Conservation (phyloP, 2,797 vertebrate species). For the Austrolebias charrua region DNA sequence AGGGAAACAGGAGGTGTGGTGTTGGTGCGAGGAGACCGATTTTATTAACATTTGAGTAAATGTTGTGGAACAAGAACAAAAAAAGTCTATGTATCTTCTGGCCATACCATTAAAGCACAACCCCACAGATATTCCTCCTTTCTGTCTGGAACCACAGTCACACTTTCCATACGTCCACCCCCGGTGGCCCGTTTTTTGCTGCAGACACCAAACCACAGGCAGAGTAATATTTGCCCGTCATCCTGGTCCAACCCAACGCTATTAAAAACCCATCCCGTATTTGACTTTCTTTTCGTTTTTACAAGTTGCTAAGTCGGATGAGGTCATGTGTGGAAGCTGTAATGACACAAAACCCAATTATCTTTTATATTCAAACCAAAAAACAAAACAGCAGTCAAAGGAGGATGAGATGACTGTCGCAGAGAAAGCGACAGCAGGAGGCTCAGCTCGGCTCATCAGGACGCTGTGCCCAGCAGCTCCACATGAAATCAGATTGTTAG, state of each 20-base stretch:
- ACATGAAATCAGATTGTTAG: constrained; percentile 30
- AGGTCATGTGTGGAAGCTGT: constrained; percentile 45
- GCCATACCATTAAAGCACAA: constrained; percentile 46
- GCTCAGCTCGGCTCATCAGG: constrained; percentile 25
- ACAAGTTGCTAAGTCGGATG: constrained; percentile 44
- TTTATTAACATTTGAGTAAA: constrained; percentile 3
- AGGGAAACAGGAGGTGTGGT: constrained; percentile 27
- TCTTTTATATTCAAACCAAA: constrained; percentile 32
- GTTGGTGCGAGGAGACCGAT: constrained; percentile 9
- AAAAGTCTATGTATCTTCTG: constrained; percentile 9
- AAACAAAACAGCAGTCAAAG: constrained; percentile 10
- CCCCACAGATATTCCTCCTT: constrained; percentile 26
- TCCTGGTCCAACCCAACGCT: constrained; percentile 27
- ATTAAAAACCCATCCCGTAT: constrained; percentile 13
- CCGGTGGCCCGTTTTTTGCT: constrained; percentile 63
- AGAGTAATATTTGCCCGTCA: constrained; percentile 53
- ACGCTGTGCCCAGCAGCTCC: constrained; percentile 18
- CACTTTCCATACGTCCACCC: constrained; percentile 58
- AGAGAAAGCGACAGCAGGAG: constrained; percentile 43
- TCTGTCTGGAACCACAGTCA: constrained; percentile 31
- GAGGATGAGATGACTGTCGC: constrained; percentile 17
- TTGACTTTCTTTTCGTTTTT: constrained; percentile 17
- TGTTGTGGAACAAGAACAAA: constrained; percentile 15
- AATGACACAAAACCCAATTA: constrained; percentile 50
- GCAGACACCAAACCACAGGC: constrained; percentile 57